Percentiles rank a stretch among this genome's conserved stretches.
Conservation (phyloP, 2,113 vertebrate species). For the Serilophus lunatus region DNA sequence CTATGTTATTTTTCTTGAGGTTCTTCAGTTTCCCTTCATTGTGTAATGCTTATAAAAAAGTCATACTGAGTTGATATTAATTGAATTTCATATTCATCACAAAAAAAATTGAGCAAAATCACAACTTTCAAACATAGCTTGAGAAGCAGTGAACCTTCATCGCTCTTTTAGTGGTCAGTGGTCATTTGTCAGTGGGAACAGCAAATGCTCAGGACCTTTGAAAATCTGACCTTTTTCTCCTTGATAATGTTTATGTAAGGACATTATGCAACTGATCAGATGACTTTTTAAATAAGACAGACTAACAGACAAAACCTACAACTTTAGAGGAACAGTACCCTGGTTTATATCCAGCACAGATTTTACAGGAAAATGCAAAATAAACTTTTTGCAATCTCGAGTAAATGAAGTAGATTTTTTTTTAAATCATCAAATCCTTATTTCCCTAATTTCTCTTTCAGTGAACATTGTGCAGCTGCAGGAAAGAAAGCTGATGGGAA, state of each 20-base stretch:
- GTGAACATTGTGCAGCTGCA: not conserved
- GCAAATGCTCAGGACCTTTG: not conserved
- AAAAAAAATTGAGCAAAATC: not conserved
- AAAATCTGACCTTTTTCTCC: not conserved
- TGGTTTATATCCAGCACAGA: not conserved
- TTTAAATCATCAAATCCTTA: not conserved
- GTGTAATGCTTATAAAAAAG: not conserved
- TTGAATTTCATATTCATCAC: not conserved
- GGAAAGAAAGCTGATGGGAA: not conserved
- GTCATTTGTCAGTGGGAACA: not conserved
- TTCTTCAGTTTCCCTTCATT: not conserved
- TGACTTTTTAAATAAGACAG: not conserved
- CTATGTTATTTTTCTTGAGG: not conserved
- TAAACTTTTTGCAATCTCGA: not conserved
- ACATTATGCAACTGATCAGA: not conserved
- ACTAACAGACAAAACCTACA: not conserved
- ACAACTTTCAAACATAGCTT: not conserved
- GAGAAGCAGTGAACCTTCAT: not conserved
- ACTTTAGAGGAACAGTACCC: not conserved
- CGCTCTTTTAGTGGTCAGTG: too few relatives aligned
- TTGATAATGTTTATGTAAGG: not conserved
- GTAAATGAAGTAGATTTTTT: not conserved
- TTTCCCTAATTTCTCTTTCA: not conserved
- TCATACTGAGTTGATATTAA: not conserved
- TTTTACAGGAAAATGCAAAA: not conserved